These are phyloP conservation scores for Tinamus guttatus DNA, from an alignment of 2,113 vertebrate genomes.

Conservation along the genomic window DNA sequence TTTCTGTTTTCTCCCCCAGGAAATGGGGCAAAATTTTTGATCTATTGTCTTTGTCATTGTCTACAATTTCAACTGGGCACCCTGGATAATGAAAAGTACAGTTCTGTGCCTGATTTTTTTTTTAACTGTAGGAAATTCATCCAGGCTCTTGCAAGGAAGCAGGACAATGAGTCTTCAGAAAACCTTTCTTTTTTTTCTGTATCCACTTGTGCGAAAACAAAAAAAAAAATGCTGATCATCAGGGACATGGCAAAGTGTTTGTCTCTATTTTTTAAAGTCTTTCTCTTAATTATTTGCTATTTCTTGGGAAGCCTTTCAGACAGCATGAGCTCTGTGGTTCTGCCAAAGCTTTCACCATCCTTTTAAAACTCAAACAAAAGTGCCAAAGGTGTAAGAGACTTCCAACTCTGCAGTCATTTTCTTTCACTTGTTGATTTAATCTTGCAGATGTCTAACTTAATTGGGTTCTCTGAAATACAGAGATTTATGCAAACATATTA, in stretches of 20 bases:
- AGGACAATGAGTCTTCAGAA: too few species aligned
- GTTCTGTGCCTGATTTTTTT: neutral
- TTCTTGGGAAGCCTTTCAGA: neutral
- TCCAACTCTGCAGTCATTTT: conserved; percentile 40
- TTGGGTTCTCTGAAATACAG: conserved; percentile 40
- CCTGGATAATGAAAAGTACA: neutral
- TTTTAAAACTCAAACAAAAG: conserved; percentile 21
- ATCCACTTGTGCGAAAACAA: too few species aligned
- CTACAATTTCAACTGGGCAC: neutral
- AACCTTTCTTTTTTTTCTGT: too few species aligned
- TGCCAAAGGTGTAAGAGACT: neutral
- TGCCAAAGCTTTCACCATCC: neutral
- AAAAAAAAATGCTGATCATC: neutral
- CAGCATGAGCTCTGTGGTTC: conserved; percentile 2
- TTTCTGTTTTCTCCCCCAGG: neutral
- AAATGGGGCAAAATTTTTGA: neutral
- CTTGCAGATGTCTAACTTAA: conserved; percentile 55
- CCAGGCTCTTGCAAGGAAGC: too few species aligned
- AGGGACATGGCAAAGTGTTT: neutral
- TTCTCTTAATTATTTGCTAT: neutral
- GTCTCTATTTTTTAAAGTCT: neutral
- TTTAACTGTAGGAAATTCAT: too few species aligned
- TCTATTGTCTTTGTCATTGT: neutral
- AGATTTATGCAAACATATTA: conserved; percentile 45
- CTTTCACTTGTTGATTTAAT: conserved; percentile 49